Evolutionary conservation across 1,140 invertebrate genomes (phyloP).

Genomic region (Drosophila arizonae): DNA sequence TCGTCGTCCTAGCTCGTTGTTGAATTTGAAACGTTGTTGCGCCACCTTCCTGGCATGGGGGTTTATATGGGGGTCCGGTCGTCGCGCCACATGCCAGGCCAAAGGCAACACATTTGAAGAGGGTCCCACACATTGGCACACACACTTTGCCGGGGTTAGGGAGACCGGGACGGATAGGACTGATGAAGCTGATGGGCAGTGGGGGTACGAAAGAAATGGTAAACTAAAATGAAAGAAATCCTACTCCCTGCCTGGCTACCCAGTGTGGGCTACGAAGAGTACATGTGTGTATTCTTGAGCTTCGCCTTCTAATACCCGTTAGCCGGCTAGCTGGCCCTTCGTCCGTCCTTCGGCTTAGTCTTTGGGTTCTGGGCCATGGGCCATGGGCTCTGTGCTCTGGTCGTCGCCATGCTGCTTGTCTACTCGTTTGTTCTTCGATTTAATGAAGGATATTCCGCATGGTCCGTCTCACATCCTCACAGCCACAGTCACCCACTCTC

Average conservation of each 20-base stretch:
- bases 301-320: slow-evolving; percentile 21
- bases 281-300: slow-evolving; percentile 13
- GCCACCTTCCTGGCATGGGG: slow-evolving; percentile 43
- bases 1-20: slow-evolving; percentile 41
- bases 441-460: slow-evolving; percentile 80
- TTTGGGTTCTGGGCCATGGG: slow-evolving; percentile 7
- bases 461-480: slow-evolving; percentile 42
- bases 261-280: background rate
- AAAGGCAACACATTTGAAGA: slow-evolving; percentile 76
- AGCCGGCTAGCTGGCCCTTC: slow-evolving; percentile 13
- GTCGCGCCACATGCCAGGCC: slow-evolving; percentile 70
- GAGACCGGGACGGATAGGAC: background rate
- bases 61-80: slow-evolving; percentile 49
- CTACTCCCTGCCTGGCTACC: slow-evolving; percentile 7
- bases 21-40: slow-evolving; percentile 82
- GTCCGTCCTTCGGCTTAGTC: slow-evolving; percentile 39
- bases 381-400: slow-evolving; percentile 12
- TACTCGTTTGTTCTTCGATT: slow-evolving; percentile 81
- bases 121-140: slow-evolving; percentile 66
- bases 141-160: slow-evolving; percentile 55
- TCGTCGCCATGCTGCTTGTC: slow-evolving; percentile 60
- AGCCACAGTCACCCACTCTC: background rate
- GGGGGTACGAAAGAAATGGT: slow-evolving; percentile 62
- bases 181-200: background rate
- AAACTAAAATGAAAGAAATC: slow-evolving; percentile 82